phyloP scores from a whole-genome alignment of 2,797 vertebrate species.

The Lycodopsis pacificus region DNA sequence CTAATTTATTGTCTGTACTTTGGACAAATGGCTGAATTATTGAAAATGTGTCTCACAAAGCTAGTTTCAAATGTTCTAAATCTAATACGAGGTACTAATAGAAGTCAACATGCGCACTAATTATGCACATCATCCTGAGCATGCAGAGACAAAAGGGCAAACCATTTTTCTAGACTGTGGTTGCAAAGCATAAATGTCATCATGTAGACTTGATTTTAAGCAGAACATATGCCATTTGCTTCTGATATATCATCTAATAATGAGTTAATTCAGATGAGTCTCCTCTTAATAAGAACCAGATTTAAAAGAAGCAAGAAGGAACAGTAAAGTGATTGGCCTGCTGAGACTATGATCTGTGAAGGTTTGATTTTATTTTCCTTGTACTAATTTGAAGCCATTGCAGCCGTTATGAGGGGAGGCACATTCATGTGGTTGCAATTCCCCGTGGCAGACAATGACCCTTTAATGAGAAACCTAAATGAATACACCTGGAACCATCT shows the following conservation, averaged over 20 bases:
- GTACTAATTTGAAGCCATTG: not conserved
- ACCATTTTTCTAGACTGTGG: not conserved
- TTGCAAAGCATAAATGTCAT: not conserved
- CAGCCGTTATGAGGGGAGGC: not conserved
- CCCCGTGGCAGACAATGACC: not conserved
- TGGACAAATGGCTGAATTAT: constrained; percentile 4
- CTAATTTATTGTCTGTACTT: not conserved
- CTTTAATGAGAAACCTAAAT: constrained; percentile 15
- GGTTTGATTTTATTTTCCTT: constrained; percentile 9
- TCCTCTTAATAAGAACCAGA: constrained; percentile 1
- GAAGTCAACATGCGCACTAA: not conserved
- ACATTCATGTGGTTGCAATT: constrained; percentile 13
- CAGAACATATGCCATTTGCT: not conserved
- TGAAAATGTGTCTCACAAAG: not conserved
- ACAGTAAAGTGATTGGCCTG: not conserved
- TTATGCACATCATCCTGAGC: not conserved
- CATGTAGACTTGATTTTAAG: not conserved
- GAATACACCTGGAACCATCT: not conserved
- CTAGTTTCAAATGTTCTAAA: constrained; percentile 10
- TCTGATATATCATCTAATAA: not conserved
- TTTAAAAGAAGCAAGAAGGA: not conserved
- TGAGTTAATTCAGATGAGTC: not conserved
- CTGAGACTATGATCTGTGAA: not conserved
- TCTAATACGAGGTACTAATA: not conserved
- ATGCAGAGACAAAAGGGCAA: constrained; percentile 5